Percentiles rank a stretch among this genome's conserved stretches.
phyloP scores from a whole-genome alignment of 2,888 invertebrate genomes.

The Campopleginae sp. region DNA sequence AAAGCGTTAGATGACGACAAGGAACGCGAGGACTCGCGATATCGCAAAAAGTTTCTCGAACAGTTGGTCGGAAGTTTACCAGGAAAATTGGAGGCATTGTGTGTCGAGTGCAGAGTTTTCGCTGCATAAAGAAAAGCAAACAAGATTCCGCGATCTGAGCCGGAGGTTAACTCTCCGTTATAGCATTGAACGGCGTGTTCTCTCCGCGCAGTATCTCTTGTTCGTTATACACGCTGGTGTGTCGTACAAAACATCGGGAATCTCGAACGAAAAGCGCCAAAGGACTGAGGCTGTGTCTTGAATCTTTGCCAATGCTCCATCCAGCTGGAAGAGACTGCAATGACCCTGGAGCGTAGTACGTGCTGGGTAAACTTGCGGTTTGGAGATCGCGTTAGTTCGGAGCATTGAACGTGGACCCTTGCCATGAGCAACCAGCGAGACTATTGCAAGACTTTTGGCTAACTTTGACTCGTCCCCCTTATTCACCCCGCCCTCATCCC shows the following conservation, averaged over 20 bases:
- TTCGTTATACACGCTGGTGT: constrained; percentile 12
- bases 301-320: constrained; percentile 60
- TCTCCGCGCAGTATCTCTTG: not conserved
- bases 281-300: constrained; percentile 44
- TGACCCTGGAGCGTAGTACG: constrained; percentile 25
- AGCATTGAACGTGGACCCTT: constrained; percentile 47
- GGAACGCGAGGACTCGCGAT: constrained; percentile 7
- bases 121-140: constrained; percentile 33
- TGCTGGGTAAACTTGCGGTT: constrained; percentile 55
- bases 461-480: constrained; percentile 41
- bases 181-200: constrained; percentile 34
- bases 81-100: constrained; percentile 55
- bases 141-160: constrained; percentile 7
- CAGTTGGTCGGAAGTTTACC: constrained; percentile 33
- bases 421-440: constrained; percentile 43
- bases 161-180: constrained; percentile 17
- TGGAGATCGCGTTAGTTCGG: constrained; percentile 33
- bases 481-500: constrained; percentile 20
- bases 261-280: not conserved
- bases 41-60: constrained; percentile 5
- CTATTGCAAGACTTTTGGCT: constrained; percentile 46
- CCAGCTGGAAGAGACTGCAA: constrained; percentile 43
- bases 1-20: constrained; percentile 17
- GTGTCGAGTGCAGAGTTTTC: constrained; percentile 50
- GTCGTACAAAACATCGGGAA: constrained; percentile 7